These are phyloP conservation scores for Tipula unca DNA, from an alignment of 2,888 invertebrate genomes.

Conservation along the genomic window DNA sequence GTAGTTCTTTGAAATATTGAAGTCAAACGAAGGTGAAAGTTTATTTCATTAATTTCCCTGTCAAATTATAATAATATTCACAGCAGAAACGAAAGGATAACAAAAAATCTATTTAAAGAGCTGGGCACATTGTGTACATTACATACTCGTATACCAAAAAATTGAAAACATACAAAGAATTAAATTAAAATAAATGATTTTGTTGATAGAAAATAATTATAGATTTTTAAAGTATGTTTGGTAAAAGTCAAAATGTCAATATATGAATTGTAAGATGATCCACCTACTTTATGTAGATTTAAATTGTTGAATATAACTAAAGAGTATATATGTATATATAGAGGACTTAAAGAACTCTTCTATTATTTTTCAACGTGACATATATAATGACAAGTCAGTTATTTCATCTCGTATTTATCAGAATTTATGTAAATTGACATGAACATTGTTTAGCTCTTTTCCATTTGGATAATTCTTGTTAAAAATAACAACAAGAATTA, in stretches of 20 bases:
- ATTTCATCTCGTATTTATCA: not conserved
- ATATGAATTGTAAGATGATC: not conserved
- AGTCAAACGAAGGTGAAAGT: not conserved
- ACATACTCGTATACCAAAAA: not conserved
- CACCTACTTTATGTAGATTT: not conserved
- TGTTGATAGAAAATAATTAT: not conserved
- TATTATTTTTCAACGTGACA: not conserved
- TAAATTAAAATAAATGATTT: not conserved
- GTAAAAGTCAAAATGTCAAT: not conserved
- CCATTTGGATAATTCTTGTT: not conserved
- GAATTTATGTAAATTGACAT: not conserved
- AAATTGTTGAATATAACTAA: not conserved
- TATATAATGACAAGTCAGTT: not conserved
- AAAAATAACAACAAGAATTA: not conserved
- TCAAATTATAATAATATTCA: not conserved
- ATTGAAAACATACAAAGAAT: too few species aligned
- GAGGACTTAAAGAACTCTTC: not conserved
- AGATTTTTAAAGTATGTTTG: not conserved
- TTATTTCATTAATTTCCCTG: not conserved
- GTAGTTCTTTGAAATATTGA: not conserved
- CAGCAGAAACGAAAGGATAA: not conserved
- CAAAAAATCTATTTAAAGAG: not conserved
- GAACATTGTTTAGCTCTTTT: conserved; percentile 14
- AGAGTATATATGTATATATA: not conserved
- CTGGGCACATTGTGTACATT: not conserved